A percentile compares a stretch with the other conserved stretches of the same genome.
These are phyloP conservation scores for Rana temporaria DNA, from an alignment of 2,113 vertebrate species.

Conservation along the genomic window DNA sequence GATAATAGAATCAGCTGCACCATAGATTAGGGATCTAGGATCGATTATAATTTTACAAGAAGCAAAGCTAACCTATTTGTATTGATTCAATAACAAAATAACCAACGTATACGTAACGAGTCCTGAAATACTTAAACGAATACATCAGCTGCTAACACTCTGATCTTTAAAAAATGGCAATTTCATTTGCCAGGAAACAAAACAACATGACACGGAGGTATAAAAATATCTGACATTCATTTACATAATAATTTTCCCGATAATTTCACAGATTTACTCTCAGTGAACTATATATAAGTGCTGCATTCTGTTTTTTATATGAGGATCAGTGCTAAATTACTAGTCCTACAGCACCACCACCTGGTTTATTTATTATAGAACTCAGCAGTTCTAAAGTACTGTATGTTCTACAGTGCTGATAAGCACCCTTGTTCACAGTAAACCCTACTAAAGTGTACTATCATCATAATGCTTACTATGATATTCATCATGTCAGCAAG, in stretches of 20 bases:
- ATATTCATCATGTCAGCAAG: too few species aligned
- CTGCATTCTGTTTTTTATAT: neutral
- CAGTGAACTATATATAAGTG: neutral
- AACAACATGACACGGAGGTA: constrained; percentile 7
- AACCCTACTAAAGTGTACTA: too few species aligned
- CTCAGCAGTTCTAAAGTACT: too few species aligned
- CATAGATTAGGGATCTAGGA: too few species aligned
- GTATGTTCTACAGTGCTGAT: too few species aligned
- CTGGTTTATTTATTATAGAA: neutral
- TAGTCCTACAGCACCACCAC: constrained; percentile 11
- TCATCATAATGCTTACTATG: too few species aligned
- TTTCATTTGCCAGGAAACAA: constrained; percentile 15
- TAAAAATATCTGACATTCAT: neutral
- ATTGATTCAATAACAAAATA: too few species aligned
- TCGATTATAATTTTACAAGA: too few species aligned
- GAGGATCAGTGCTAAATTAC: neutral
- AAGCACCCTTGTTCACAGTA: too few species aligned
- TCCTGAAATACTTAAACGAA: neutral
- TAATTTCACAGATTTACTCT: neutral
- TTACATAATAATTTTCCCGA: constrained; percentile 8
- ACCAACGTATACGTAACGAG: too few species aligned
- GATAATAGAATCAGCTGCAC: too few species aligned
- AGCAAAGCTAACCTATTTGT: too few species aligned
- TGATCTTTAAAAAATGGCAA: neutral
- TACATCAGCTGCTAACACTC: neutral